Conservation (phyloP, 2,113 vertebrate species). For the Centropus unirufus region DNA sequence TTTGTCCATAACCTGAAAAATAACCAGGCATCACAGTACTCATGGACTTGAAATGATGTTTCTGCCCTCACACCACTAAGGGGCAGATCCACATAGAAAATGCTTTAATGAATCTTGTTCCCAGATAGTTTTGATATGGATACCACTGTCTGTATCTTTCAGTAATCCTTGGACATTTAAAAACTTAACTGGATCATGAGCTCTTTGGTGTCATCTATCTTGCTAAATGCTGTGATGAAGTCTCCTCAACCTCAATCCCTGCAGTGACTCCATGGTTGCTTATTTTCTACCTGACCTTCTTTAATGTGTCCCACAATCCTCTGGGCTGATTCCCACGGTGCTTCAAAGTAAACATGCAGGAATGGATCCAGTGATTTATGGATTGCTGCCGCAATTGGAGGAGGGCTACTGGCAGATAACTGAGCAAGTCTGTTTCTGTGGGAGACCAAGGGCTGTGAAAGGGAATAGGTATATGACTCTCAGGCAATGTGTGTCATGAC, state of each 20-base stretch:
- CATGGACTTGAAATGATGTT: neutral
- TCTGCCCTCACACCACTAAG: neutral
- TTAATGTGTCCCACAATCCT: neutral
- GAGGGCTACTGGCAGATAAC: neutral
- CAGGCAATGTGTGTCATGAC: neutral
- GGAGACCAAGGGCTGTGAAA: neutral
- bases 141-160: neutral
- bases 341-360: neutral
- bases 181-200: neutral
- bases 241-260: neutral
- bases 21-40: neutral
- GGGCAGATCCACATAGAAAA: neutral
- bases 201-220: neutral
- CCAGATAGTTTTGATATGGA: neutral
- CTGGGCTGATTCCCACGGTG: neutral
- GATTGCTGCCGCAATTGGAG: neutral
- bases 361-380: neutral
- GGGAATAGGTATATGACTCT: neutral
- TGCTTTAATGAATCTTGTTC: neutral
- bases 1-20: neutral
- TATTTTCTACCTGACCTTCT: neutral
- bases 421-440: neutral
- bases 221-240: neutral
- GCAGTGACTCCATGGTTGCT: neutral
- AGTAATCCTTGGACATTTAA: neutral